Evolutionary conservation across 2,888 invertebrate genomes (phyloP), one percentile per base, ranked within the genome.

Genomic region (Drosophila rubida): DNA sequence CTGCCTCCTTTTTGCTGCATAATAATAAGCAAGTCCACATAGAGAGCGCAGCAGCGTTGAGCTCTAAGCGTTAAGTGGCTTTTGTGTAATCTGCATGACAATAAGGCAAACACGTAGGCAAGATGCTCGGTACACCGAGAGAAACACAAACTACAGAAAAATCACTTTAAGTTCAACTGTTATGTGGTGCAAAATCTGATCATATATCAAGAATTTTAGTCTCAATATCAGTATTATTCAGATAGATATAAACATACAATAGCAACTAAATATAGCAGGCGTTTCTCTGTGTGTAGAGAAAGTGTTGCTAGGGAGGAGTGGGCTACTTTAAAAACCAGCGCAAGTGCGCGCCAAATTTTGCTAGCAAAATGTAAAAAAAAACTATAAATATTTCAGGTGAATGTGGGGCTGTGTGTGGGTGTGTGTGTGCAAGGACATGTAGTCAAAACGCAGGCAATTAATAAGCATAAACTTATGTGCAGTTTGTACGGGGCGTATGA

Each of bases 21-120:
- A 81, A 87, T 81, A 81, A 81, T 81, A 79, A 63, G 23, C 73
- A 32, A 62, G 62, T 59, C 35, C 51, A 53, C 51, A 45, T 71
- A 54, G 66, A 45, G 39, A 32, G 32, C 32, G 32, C 32, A 32
- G 35, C 30, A 32, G n/a, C 16, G 68, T 35, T 58, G 54, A 62
- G 71, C 67, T 63, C 55, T 50, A 62, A 66, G 68, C 65, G 65
- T 68, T 72, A 80, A 76, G 85, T 70, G 69, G 74, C 69, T 78
- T 84, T 75, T 64, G 82, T 70, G 62, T 81, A 87, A 82, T 82
- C 85, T 82, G 87, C 82, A 87, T 84, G 74, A 78, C 82, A 87
- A 82, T 87, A 51, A 67, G 75, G 62, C 55, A 48, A 41, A 55
- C 42, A 60, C 25, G 42, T 32, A 42, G n/a, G 42, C 42, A 5